These are phyloP conservation scores for Cydia pomonella DNA, from an alignment of 1,140 invertebrate species.

Conservation along the genomic window DNA sequence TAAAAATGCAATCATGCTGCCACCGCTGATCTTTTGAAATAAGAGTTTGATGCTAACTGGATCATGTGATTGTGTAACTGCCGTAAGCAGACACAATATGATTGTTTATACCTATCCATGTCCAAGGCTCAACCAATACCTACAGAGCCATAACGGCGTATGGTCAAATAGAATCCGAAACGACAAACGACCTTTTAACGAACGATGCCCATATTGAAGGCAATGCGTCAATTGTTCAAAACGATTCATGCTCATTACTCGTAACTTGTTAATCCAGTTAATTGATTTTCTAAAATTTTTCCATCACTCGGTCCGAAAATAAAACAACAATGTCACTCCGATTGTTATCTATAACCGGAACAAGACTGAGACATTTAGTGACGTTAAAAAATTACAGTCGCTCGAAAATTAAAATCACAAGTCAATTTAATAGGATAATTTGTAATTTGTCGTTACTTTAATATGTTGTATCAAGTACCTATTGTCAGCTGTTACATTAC, in stretches of 20 bases:
- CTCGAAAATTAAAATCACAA: slow-evolving; percentile 15
- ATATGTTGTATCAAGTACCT: slow-evolving; percentile 20
- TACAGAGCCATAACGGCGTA: background rate
- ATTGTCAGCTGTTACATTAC: slow-evolving; percentile 27
- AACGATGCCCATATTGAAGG: background rate
- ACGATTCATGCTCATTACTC: slow-evolving; percentile 23
- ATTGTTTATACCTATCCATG: background rate
- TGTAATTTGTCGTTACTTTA: slow-evolving; percentile 32
- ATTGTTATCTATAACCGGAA: slow-evolving; percentile 37
- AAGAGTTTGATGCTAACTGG: slow-evolving; percentile 9
- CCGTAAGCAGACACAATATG: slow-evolving; percentile 11
- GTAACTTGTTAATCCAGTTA: slow-evolving; percentile 33
- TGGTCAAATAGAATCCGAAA: background rate
- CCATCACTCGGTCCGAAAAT: slow-evolving; percentile 34
- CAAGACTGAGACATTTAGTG: background rate
- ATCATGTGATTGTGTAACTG: slow-evolving; percentile 17
- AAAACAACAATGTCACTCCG: slow-evolving; percentile 32
- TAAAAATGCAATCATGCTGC: too few species aligned
- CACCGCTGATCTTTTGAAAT: background rate
- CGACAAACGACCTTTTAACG: background rate
- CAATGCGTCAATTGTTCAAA: slow-evolving; percentile 24
- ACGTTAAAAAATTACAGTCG: slow-evolving; percentile 14
- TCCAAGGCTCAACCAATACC: background rate
- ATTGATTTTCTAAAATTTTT: slow-evolving; percentile 31
- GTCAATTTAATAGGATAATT: slow-evolving; percentile 24